Evolutionary conservation across 2,888 invertebrate genomes (phyloP), one percentile per base, ranked within the genome.

Genomic region (Masnerella sp.): DNA sequence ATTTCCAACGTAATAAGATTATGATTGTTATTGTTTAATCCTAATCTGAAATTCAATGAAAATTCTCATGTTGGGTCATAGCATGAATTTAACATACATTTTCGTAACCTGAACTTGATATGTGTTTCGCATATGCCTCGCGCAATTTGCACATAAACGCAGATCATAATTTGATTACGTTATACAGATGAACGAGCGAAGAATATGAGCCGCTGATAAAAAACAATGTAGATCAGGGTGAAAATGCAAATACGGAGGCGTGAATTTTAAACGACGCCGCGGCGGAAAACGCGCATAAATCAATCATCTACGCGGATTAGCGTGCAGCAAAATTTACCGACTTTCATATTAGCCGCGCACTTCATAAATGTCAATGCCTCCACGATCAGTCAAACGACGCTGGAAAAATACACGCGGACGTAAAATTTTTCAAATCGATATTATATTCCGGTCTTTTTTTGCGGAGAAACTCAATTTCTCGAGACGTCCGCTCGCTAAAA

Each of bases 171-270:
- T 38, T 20, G 56, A 70, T 62, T 70, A 28, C 59, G 15, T 43
- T 61, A 32, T 18, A 32, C 32, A 34, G 43, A 69, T 61, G 38
- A 30, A 42, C 62, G 25, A 8, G 42, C n/a, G 17, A 36, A 49
- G 58, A 59, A 40, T 30, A 70, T 52, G 40, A 62, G 56, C 38
- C 11, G 22, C 34, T 20, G 32, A 40, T 43, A 71, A 71, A 65
- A 71, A 52, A 38, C 58, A 65, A 71, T 65, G 64, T 71, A 59
- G 71, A 71, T 71, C 64, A 64, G 62, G 64, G 71, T 56, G 58
- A 71, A 58, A 58, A 64, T 38, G 54, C 8, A 47, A 62, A 70
- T 40, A 40, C 20, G 54, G 11, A 62, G 69, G 69, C 62, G 69
- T 62, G 25, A 40, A 70, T 62, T 62, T 49, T 12, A 59, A 68